phyloP scores from a whole-genome alignment of 2,797 vertebrate species.

The Danio kyathit region DNA sequence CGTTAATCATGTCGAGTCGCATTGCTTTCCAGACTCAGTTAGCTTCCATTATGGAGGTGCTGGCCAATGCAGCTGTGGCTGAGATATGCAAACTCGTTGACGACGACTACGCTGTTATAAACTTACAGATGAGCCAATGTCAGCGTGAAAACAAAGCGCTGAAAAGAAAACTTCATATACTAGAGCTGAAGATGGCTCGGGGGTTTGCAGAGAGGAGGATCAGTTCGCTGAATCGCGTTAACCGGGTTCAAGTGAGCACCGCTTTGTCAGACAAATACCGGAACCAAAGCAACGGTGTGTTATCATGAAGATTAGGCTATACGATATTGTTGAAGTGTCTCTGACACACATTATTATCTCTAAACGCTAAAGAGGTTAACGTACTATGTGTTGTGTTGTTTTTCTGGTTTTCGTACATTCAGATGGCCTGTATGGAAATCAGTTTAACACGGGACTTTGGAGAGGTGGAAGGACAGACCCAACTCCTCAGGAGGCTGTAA shows the following conservation, averaged over 20 bases:
- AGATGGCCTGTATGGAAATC: slow-evolving; percentile 67
- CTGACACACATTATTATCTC: background rate
- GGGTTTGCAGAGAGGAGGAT: slow-evolving; percentile 76
- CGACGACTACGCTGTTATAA: slow-evolving; percentile 80
- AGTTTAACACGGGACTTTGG: slow-evolving; percentile 69
- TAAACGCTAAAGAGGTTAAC: background rate
- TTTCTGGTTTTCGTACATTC: background rate
- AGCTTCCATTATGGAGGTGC: slow-evolving; percentile 83
- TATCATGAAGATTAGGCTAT: background rate
- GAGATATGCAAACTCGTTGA: slow-evolving; percentile 84
- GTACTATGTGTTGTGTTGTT: background rate
- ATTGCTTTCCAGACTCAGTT: slow-evolving; percentile 82
- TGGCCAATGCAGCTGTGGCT: slow-evolving; percentile 81
- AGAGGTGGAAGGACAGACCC: slow-evolving; percentile 46
- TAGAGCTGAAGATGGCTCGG: slow-evolving; percentile 79
- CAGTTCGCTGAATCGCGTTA: slow-evolving; percentile 62
- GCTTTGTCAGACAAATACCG: slow-evolving; percentile 65
- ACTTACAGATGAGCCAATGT: slow-evolving; percentile 79
- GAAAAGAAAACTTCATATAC: slow-evolving; percentile 77
- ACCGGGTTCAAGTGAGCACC: slow-evolving; percentile 67
- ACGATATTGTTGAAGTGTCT: background rate
- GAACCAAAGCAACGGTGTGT: slow-evolving; percentile 64
- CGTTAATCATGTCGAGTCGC: slow-evolving; percentile 71
- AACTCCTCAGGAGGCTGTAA: background rate
- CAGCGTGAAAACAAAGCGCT: slow-evolving; percentile 80